Evolutionary conservation across 2,888 invertebrate genomes (phyloP), one percentile per base, ranked within the genome.

Genomic region (Gonocerus acuteangulatus): DNA sequence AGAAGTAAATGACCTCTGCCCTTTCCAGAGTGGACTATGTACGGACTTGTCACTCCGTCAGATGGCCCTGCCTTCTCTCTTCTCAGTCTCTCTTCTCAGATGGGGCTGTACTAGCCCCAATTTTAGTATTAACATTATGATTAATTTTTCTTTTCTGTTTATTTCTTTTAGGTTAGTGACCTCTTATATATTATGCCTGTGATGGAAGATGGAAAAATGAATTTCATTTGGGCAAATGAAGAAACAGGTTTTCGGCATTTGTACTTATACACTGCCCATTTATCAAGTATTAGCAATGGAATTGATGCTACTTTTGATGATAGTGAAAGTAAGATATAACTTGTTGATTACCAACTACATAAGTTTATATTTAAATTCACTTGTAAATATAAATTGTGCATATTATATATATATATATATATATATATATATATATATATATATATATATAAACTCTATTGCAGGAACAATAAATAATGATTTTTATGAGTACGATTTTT

Each of bases 181-280:
- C 80, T 94, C 63, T 76, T 95, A 0, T 81, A 91, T 73, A 94
- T 95, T 74, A 77, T 94, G 65, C 85, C 87, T 6, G 69, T 72
- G 2, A 72, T 72, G 48, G 66, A 66, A 34, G 63, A 51, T 56
- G 72, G 69, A 36, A 73, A 75, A 62, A 73, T 85, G 15, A 78
- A 78, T 65, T 94, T 95, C 74, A 80, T 96, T 51, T 95, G 94
- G 93, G 91, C 91, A 0, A 91, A 89, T 42, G 95, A 96, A 75
- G 89, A 92, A 73, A 86, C 87, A 0, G 94, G 94, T 0, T 93
- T 82, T 72, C 78, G 94, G 57, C 96, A 96, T 73, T 78, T 96
- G 62, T 94, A 94, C 73, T 77, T 87, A 58, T 79, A 89, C 47
- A 86, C 86, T 0, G 85, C 61, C 13, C 59, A 62, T 23, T 60